Conservation (phyloP, 2,113 vertebrate genomes). For the Micronycteris hirsuta region DNA sequence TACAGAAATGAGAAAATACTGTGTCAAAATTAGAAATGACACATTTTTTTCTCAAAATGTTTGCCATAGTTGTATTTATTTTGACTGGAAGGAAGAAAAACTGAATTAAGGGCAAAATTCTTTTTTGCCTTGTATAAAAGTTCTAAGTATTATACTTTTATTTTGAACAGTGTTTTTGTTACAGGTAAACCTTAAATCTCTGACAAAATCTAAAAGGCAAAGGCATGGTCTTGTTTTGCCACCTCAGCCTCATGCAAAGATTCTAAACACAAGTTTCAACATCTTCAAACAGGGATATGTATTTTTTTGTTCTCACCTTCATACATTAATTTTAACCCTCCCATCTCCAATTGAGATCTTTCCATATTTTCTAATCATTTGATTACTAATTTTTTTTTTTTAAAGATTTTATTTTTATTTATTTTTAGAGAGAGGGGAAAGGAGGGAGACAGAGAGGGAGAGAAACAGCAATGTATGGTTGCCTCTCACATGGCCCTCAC, state of each 20-base stretch:
- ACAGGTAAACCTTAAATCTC: not conserved
- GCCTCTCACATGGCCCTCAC: no score
- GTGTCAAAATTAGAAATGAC: not conserved
- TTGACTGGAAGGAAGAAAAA: not conserved
- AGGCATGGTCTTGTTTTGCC: not conserved
- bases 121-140: not conserved
- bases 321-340: not conserved
- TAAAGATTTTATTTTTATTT: no score
- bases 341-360: not conserved
- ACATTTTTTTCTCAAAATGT: not conserved
- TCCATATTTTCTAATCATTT: not conserved
- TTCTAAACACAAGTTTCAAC: not conserved
- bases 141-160: not conserved
- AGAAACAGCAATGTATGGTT: no score
- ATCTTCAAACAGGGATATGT: not conserved
- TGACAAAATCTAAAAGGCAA: not conserved
- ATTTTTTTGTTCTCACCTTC: not conserved
- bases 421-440: no score
- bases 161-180: not conserved
- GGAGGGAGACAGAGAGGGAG: no score
- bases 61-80: not conserved
- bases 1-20: not conserved
- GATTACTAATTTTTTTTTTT: no score
- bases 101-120: not conserved
- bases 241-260: not conserved